phyloP scores from a whole-genome alignment of 2,113 vertebrate species.

The Misgurnus anguillicaudatus region DNA sequence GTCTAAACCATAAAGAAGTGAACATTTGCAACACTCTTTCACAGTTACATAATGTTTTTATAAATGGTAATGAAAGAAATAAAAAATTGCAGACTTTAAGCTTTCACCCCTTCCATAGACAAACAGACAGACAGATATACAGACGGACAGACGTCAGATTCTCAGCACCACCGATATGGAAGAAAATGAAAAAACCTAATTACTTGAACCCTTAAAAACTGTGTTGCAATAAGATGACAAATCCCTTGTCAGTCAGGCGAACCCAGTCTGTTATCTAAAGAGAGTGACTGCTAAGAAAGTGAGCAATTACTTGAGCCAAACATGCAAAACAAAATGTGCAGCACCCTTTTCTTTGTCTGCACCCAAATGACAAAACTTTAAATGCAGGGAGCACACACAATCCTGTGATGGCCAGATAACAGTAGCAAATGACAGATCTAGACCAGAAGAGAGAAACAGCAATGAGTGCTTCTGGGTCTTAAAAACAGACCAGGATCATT shows the following conservation, averaged over 20 bases:
- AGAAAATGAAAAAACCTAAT: not conserved
- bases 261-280: constrained; percentile 41
- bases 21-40: constrained; percentile 48
- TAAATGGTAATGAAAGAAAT: constrained; percentile 22
- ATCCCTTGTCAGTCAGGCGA: constrained; percentile 31
- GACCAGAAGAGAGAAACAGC: constrained; percentile 13
- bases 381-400: constrained; percentile 25
- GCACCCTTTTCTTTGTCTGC: constrained; percentile 29
- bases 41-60: constrained; percentile 34
- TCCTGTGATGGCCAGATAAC: constrained; percentile 32
- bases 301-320: constrained; percentile 45
- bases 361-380: not conserved
- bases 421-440: constrained; percentile 36
- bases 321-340: not conserved
- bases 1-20: constrained; percentile 41
- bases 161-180: not conserved
- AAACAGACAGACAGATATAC: not conserved
- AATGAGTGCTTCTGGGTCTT: constrained; percentile 32
- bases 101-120: constrained; percentile 50
- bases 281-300: constrained; percentile 33
- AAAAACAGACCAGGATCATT: not conserved
- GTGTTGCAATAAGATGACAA: constrained; percentile 36
- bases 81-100: constrained; percentile 47
- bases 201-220: constrained; percentile 42
- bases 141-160: not conserved